Evolutionary conservation across 2,797 vertebrate genomes (phyloP), one percentile per base, ranked within the genome.

Genomic region (Periparus ater): DNA sequence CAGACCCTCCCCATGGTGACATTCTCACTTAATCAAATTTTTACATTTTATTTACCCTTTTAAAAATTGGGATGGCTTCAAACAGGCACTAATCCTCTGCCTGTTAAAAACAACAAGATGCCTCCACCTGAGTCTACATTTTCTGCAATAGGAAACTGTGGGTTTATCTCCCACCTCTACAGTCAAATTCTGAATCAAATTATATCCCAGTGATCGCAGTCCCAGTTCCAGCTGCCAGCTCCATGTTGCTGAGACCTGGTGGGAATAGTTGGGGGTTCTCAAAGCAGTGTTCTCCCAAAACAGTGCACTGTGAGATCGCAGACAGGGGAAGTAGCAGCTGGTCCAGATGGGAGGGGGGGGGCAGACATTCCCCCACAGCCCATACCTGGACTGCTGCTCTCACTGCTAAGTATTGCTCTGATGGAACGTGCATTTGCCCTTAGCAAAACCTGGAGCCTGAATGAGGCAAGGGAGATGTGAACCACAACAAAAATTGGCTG

Each of bases 211-310:
- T 25, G 40, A 82, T 45, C 48, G 40, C 53, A 71, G 34, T 62
- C 21, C 30, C 1, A 1, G 11, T 30, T 65, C 25, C 2, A 1
- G 21, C 40, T 92, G 32, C 40, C 71, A 87, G 40, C 6, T 22
- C 60, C 9, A 10, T 2, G 0, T 16, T 47, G 34, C n/a, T 1
- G 0, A 61, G 42, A 73, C 19, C 17, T 2, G 1, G 22, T 53
- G 29, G n/a, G 67, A 66, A 40, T 1, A 60, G 12, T 0, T 70
- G 7, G 8, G 44, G 4, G 6, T 15, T 80, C 73, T 44, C 79
- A 91, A 62, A 42, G 7, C 55, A 57, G 17, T 6, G 26, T 0
- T 2, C 10, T 71, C 45, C 40, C 60, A 55, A 72, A 86, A 3
- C 8, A 61, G 27, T 13, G 29, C 38, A 29, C 74, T 54, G 29